These are phyloP conservation scores for Pangasius mekongensis DNA, from an alignment of 2,797 vertebrate genomes.

Conservation along the genomic window DNA sequence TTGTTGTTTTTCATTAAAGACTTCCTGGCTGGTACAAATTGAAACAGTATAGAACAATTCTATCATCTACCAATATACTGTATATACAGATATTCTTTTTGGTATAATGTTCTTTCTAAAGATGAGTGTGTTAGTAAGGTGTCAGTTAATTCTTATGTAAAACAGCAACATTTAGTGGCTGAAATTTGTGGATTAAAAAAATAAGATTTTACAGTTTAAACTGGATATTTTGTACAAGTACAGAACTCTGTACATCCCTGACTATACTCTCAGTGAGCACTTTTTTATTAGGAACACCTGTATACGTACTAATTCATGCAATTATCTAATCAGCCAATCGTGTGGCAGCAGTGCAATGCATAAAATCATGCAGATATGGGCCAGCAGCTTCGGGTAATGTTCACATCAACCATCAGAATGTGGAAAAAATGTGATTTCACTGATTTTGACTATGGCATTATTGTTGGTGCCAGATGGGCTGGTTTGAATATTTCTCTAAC, in stretches of 20 bases:
- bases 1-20: conserved; percentile 50
- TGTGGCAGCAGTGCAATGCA: neutral
- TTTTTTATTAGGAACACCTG: neutral
- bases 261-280: neutral
- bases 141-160: neutral
- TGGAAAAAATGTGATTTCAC: neutral
- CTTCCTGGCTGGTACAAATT: conserved; percentile 52
- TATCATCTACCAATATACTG: no score
- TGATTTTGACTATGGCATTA: neutral
- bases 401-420: neutral
- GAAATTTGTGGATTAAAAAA: neutral
- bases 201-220: neutral
- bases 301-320: neutral
- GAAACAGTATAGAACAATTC: conserved; percentile 35
- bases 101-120: neutral
- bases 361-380: neutral
- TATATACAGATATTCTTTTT: neutral
- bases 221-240: neutral
- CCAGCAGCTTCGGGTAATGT: neutral
- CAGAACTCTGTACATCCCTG: neutral
- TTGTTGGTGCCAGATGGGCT: neutral
- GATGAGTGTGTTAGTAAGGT: neutral
- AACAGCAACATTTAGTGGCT: neutral
- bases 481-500: neutral
- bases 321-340: neutral